Evolutionary conservation across 2,113 vertebrate species (phyloP).

Genomic region (Atrichornis clamosus): DNA sequence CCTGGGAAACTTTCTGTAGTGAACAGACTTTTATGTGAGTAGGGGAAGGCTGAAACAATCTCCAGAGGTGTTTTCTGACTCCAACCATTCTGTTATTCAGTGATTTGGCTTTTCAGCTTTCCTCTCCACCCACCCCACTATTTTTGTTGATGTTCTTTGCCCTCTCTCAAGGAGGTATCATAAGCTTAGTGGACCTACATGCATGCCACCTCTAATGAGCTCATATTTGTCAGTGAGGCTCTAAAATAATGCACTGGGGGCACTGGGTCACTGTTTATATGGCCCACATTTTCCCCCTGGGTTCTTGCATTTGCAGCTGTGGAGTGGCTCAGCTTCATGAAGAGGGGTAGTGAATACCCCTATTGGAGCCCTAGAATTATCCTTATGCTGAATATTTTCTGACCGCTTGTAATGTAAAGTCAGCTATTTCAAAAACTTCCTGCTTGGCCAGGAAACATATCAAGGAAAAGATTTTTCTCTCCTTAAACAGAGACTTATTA

Average conservation of each 20-base stretch:
- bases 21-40: neutral
- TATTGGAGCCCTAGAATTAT: neutral
- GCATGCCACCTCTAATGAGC: neutral
- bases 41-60: neutral
- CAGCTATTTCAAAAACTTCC: neutral
- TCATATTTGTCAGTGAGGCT: neutral
- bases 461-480: neutral
- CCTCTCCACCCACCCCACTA: neutral
- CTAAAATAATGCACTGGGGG: neutral
- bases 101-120: neutral
- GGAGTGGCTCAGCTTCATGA: neutral
- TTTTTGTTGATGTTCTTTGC: neutral
- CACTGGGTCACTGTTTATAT: neutral
- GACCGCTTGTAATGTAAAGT: neutral
- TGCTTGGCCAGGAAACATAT: neutral
- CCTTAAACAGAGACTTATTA: neutral
- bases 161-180: neutral
- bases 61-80: neutral
- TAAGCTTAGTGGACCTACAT: neutral
- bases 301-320: neutral
- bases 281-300: neutral
- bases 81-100: neutral
- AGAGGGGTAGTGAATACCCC: neutral
- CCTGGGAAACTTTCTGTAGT: neutral
- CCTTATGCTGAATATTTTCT: neutral